A percentile compares a stretch with the other conserved stretches of the same genome.
Conservation (phyloP, 2,888 invertebrate genomes). For the Argyra leucocephala region DNA sequence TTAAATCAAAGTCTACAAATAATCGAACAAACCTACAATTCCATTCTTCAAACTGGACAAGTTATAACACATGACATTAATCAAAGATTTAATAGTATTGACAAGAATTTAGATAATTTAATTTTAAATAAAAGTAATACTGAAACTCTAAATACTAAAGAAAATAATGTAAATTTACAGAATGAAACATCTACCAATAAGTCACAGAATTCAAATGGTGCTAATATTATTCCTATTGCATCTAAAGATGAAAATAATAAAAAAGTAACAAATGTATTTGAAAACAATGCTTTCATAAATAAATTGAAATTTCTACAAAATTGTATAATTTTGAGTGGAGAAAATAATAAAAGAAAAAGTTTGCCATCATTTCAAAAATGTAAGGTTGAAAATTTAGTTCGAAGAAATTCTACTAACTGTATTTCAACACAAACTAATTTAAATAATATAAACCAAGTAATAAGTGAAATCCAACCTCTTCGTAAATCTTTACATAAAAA, state of each 20-base stretch:
- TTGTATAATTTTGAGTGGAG: not conserved
- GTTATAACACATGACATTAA: not conserved
- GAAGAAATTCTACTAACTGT: not conserved
- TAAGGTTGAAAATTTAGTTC: not conserved
- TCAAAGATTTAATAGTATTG: not conserved
- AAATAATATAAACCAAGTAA: no score
- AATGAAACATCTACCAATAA: no score
- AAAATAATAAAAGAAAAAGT: not conserved
- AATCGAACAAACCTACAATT: not conserved
- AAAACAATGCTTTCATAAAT: not conserved
- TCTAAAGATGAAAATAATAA: not conserved
- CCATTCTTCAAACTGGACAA: not conserved
- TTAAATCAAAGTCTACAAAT: not conserved
- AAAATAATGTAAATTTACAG: no score
- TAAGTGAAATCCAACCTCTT: no score
- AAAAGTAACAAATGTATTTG: not conserved
- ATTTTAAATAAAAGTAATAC: not conserved
- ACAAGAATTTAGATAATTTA: not conserved
- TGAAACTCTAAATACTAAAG: no score
- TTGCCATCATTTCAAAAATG: not conserved
- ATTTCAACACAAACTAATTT: not conserved
- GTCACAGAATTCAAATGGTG: no score
- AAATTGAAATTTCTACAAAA: not conserved
- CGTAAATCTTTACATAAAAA: no score
- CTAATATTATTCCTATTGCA: no score